Evolutionary conservation across 1,140 invertebrate genomes (phyloP), one percentile per base, ranked within the genome.

Genomic region (Lineus longissimus): DNA sequence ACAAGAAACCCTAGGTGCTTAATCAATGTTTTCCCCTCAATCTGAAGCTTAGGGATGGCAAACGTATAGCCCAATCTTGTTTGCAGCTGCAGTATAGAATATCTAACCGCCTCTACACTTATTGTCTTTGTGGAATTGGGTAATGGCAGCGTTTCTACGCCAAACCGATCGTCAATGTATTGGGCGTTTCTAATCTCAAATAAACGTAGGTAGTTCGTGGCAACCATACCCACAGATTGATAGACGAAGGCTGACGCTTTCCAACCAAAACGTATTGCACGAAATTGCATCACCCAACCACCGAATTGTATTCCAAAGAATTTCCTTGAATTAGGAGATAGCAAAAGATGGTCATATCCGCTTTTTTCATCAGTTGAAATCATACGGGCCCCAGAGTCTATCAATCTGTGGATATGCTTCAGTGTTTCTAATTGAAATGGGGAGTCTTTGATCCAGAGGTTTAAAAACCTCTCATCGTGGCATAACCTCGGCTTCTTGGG

Each of bases 241-340:
- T 64, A 66, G 25, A 66, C 57, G 58, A 40, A 69, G 23, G 67
- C 45, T 41, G 56, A 57, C n/a, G 67, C 62, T 47, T 69, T 69
- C n/a, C 27, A 69, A 1, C 67, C 67, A 57, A 69, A 66, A 15
- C 61, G 62, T 15, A 66, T 25, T 17, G 64, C 66, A 17, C 47
- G 63, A 33, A 30, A 69, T 13, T 45, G 17, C 30, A 62, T 29
- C 47, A 55, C 36, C 55, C 41, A 69, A 29, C 62, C 64, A 27
- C 55, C 62, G 61, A 65, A 66, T 23, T 66, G 64, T 11, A 69
- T 30, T 31, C 67, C 64, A 63, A 69, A 69, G 56, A 66, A 69
- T 40, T 40, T 64, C 36, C 47, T 40, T 15, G 31, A 59, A 4
- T 36, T 13, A 19, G 43, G 7, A 33, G 23, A 22, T 13, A 69